Conservation (phyloP, 92 coral and sea anemone genomes). For the Nematostella vectensis region DNA sequence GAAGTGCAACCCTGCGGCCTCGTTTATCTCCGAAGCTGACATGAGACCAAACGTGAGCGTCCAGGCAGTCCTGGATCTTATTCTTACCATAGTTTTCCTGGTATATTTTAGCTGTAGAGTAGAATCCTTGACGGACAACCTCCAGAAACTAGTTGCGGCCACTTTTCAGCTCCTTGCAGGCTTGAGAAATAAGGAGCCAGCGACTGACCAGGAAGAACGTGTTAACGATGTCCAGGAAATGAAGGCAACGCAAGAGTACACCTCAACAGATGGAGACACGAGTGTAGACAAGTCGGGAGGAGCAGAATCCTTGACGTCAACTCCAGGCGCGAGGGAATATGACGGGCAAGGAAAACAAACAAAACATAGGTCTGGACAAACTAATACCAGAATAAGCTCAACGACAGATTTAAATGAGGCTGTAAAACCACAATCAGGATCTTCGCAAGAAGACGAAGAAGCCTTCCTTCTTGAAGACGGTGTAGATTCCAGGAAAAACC, state of each 20-base stretch:
- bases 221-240: not conserved
- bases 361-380: not conserved
- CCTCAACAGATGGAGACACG: not conserved
- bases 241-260: not conserved
- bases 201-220: not conserved
- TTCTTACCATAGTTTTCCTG: constrained; percentile 42
- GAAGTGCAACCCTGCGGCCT: constrained; percentile 87
- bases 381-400: not conserved
- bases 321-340: not conserved
- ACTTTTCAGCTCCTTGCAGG: constrained; percentile 37
- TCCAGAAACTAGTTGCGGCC: constrained; percentile 38
- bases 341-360: not conserved
- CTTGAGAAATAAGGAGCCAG: constrained; percentile 6
- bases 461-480: not conserved
- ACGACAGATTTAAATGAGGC: not conserved
- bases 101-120: constrained; percentile 69
- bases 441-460: constrained; percentile 15
- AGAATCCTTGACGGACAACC: constrained; percentile 38
- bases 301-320: constrained; percentile 4
- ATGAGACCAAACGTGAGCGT: constrained; percentile 87
- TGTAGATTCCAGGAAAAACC: constrained; percentile 7
- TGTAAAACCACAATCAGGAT: not conserved
- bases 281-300: constrained; percentile 16
- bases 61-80: constrained; percentile 79
- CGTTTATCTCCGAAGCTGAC: constrained; percentile 80